Evolutionary conservation across 2,888 invertebrate species (phyloP), one percentile per base, ranked within the genome.

Genomic region (Drosophila parthenogenetica): DNA sequence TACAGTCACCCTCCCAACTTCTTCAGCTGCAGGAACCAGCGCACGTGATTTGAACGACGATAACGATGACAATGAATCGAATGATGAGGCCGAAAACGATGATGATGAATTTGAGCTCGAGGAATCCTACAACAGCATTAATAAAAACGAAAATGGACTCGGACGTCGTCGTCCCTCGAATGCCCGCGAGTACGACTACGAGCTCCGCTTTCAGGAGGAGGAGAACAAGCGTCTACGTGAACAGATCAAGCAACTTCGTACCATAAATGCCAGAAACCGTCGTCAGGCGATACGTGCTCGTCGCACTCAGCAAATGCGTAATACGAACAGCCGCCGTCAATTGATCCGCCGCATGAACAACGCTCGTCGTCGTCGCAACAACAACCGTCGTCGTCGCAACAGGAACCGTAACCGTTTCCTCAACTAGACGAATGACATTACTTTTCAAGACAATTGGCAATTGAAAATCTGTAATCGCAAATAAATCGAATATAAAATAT

Each of bases 191-290:
- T 51, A 49, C 17, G 83, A 77, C 17, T 55, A 55, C 14, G 83
- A 83, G 29, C 11, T 85, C 8, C 82, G 77, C 2, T 79, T 82
- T 22, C 62, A 82, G 46, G 29, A 77, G 68, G 74, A 87, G 0
- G 5, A 61, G 22, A 72, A 77, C 62, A 69, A 83, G 14, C 19
- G 32, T 14, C 68, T 83, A 11, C 81, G 78, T 32, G 14, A 43
- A 2, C 65, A 61, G 37, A 58, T 83, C 29, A 0, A 8, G 7
- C 0, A 0, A 0, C 17, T 64, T 5, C 68, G 50, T 1, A 42
- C 16, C 8, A 51, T 25, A 16, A 32, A 29, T 35, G 1, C 0
- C 4, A 25, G 16, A 16, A 58, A n/a, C n/a, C 46, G 51, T 0
- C 73, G 48, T 1, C 49, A 22, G 8, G 10, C 10, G 8, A 59